These are phyloP conservation scores for Aythya baeri DNA, from an alignment of 2,113 vertebrate species.

Conservation along the genomic window DNA sequence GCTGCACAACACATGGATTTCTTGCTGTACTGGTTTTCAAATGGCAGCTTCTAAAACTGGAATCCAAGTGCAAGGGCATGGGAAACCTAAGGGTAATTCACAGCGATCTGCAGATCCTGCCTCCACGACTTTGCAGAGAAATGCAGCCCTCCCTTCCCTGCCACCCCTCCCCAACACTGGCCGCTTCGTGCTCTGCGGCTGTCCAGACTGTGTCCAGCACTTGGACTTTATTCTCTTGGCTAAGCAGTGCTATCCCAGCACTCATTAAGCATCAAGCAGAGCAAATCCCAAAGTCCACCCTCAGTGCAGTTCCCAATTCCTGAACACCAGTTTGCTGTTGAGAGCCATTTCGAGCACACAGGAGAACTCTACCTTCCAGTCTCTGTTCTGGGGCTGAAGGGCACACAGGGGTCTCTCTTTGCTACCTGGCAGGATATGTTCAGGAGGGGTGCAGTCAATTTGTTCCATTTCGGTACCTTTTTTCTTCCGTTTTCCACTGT, in stretches of 20 bases:
- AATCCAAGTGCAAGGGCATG: background rate
- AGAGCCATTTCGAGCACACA: background rate
- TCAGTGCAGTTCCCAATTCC: constrained; percentile 4
- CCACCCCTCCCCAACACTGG: background rate
- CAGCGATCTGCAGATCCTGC: background rate
- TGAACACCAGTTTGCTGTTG: background rate
- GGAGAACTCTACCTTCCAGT: constrained; percentile 90
- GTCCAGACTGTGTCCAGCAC: background rate
- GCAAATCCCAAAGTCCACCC: constrained; percentile 59
- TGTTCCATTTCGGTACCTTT: constrained; percentile 94
- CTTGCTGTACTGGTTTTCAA: constrained; percentile 53
- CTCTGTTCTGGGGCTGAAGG: constrained; percentile 96
- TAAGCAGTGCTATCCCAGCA: background rate
- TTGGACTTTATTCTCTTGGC: constrained; percentile 58
- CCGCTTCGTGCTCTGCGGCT: background rate
- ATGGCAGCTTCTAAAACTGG: background rate
- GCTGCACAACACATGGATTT: constrained; percentile 23
- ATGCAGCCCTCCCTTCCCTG: background rate
- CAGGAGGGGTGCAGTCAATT: constrained; percentile 97
- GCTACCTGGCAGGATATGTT: constrained; percentile 95
- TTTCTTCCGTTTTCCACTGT: constrained; percentile 93
- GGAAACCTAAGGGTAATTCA: background rate
- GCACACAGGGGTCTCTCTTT: constrained; percentile 93
- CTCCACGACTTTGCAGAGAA: background rate
- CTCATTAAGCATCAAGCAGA: constrained; percentile 14